phyloP scores from a whole-genome alignment of 2,888 invertebrate genomes.

The Acrocera orbiculus region DNA sequence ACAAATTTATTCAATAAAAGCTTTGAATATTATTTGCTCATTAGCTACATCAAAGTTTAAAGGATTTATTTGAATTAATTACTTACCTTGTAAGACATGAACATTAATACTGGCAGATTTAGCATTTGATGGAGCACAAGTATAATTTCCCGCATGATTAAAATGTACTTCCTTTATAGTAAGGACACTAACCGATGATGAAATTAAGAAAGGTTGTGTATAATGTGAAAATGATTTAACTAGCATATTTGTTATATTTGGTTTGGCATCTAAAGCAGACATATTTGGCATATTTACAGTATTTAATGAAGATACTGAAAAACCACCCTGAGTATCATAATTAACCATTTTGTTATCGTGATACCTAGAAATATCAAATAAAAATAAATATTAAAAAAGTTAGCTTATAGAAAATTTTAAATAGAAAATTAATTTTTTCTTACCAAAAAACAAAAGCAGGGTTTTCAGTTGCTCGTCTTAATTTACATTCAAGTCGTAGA shows the following conservation, averaged over 20 bases:
- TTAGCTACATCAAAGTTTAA: too few species aligned
- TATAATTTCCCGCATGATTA: conserved; percentile 62
- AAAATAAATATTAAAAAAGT: too few species aligned
- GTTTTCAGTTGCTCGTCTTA: conserved; percentile 30
- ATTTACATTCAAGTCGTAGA: conserved; percentile 27
- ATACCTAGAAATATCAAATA: conserved; percentile 50
- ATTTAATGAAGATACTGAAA: conserved; percentile 23
- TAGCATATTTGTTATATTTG: conserved; percentile 7
- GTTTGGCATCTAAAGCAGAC: conserved; percentile 4
- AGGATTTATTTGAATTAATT: too few species aligned
- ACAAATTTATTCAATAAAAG: neutral
- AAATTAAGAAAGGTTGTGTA: conserved; percentile 5
- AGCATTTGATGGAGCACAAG: conserved; percentile 64
- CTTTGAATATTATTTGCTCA: neutral
- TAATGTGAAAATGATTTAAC: conserved; percentile 5
- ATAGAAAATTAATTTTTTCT: conserved; percentile 10
- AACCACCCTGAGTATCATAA: conserved; percentile 56
- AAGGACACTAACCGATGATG: conserved; percentile 47
- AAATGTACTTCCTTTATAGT: conserved; percentile 44
- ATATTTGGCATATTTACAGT: conserved; percentile 2
- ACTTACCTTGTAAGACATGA: conserved; percentile 48
- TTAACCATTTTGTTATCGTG: conserved; percentile 73
- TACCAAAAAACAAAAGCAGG: conserved; percentile 32
- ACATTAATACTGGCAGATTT: conserved; percentile 56
- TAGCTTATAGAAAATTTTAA: neutral